These are phyloP conservation scores for Caenorhabditis virilis DNA, from an alignment of 2,888 invertebrate species.

Conservation along the genomic window DNA sequence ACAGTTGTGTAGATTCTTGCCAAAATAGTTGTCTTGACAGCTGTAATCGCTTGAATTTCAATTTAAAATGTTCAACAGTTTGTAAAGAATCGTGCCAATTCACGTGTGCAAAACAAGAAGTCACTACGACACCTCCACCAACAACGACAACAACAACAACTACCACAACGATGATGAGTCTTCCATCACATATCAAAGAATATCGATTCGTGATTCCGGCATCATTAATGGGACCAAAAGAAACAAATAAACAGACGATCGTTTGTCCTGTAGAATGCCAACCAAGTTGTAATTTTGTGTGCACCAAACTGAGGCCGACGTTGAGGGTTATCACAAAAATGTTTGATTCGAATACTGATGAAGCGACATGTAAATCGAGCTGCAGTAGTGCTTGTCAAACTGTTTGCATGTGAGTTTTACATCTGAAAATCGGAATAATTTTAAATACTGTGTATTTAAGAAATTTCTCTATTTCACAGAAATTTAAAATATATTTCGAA, in stretches of 20 bases:
- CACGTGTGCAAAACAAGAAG: slow-evolving; percentile 44
- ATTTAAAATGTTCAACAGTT: slow-evolving; percentile 27
- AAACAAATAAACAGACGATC: slow-evolving; percentile 5
- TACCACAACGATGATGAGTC: slow-evolving; percentile 3
- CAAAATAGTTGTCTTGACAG: slow-evolving; percentile 36
- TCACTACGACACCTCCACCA: slow-evolving; percentile 3
- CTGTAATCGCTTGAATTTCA: slow-evolving; percentile 33
- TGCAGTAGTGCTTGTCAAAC: slow-evolving; percentile 23
- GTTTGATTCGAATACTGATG: slow-evolving; percentile 33
- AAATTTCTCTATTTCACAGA: too few relatives aligned
- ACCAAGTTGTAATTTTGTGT: slow-evolving; percentile 33
- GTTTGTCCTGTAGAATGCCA: slow-evolving; percentile 33
- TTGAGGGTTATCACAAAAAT: slow-evolving; percentile 32
- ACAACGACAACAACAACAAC: slow-evolving; percentile 17
- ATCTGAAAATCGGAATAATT: too few relatives aligned
- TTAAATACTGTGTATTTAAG: too few relatives aligned
- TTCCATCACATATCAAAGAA: slow-evolving; percentile 35
- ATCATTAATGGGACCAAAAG: slow-evolving; percentile 6
- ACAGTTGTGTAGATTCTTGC: slow-evolving; percentile 35
- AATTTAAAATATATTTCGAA: too few relatives aligned
- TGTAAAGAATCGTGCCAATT: slow-evolving; percentile 45
- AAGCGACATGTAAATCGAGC: slow-evolving; percentile 17
- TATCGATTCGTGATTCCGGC: slow-evolving; percentile 46
- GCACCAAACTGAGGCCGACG: slow-evolving; percentile 32
- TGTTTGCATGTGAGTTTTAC: slow-evolving; percentile 34